Evolutionary conservation across 2,113 vertebrate genomes (phyloP), one percentile per base, ranked within the genome.

Genomic region (Gallinago undulata): DNA sequence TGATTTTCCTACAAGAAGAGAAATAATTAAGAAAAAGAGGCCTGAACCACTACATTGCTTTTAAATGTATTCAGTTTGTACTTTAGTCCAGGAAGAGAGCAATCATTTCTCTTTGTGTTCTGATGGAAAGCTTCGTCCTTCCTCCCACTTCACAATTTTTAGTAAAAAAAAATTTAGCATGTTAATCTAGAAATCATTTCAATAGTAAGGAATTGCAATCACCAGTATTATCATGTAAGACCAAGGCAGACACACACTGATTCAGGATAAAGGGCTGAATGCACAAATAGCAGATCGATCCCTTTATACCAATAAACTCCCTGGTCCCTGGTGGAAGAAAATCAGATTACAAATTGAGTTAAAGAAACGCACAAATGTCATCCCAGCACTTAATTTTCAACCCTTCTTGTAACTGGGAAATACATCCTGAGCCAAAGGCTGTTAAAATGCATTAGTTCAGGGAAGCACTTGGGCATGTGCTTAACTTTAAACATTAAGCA

Each of bases 31-130:
- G 79, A 82, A 90, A 93, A 96, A 72, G 74, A 48, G 63, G 45
- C 63, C 63, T 94, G 79, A 75, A 92, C 41, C 63, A 83, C 63
- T 84, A 19, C 7, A 2, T 48, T 62, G 48, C 63, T 93, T 96
- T 94, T 73, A 93, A 94, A 93, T 66, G 15, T 57, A 69, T 90
- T 88, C 59, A 59, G 43, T 90, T 93, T 47, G 35, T 62, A 37
- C 35, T 96, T 66, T 30, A 81, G 31, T 79, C 64, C 69, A 56
- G 9, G 35, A 94, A 59, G 76, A 92, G 48, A 89, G 90, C 76
- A 96, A 96, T 95, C 57, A 87, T 87, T 96, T 95, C 43, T 70
- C 64, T 94, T 96, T 96, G 68, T 94, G 64, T 90, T 95, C 43
- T 66, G 76, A 90, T 75, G 56, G 90, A 94, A 95, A 87, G 67